A percentile compares a stretch with the other conserved stretches of the same genome.
These are phyloP conservation scores for Pipistrellus pygmaeus DNA, from an alignment of 2,797 vertebrate genomes.

Conservation along the genomic window DNA sequence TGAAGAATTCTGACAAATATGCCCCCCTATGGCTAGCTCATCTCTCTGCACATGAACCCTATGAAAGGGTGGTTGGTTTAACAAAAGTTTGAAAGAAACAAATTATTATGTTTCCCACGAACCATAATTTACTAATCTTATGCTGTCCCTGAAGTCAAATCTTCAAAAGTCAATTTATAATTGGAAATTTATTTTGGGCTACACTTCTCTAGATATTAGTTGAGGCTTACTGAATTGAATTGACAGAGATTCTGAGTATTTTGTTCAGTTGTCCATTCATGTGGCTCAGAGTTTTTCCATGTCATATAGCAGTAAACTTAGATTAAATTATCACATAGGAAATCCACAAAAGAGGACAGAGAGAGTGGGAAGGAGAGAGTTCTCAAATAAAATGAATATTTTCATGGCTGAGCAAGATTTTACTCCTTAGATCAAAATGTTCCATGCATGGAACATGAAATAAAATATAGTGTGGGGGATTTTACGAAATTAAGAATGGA, in stretches of 20 bases:
- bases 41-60: neutral
- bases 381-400: neutral
- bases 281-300: neutral
- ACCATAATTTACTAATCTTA: slow-evolving; percentile 3
- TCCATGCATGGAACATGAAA: neutral
- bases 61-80: neutral
- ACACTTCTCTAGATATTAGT: neutral
- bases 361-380: neutral
- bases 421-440: neutral
- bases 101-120: neutral
- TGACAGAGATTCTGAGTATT: neutral
- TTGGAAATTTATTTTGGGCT: neutral
- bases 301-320: neutral
- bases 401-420: neutral
- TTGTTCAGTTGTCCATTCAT: neutral
- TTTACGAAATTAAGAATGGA: neutral
- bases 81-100: neutral
- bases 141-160: neutral
- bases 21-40: neutral
- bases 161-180: neutral
- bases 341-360: neutral
- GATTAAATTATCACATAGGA: neutral
- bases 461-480: too few species aligned
- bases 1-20: neutral
- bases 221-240: neutral